Evolutionary conservation across 2,113 vertebrate species (phyloP).

Genomic region (Oxygymnocypris stewartii): DNA sequence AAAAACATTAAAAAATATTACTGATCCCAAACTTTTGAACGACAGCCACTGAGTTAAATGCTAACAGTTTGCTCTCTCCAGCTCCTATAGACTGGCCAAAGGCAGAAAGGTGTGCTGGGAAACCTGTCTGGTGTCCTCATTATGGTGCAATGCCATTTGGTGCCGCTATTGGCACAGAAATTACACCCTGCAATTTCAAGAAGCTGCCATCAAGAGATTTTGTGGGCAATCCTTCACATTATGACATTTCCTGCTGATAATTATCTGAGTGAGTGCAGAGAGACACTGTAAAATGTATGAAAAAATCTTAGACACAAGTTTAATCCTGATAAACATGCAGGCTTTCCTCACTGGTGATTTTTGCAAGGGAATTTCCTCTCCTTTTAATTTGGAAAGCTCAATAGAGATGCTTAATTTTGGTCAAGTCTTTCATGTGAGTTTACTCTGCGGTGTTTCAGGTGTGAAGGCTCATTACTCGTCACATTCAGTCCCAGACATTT

Average conservation of each 20-base stretch:
- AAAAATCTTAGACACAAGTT: conserved; percentile 15
- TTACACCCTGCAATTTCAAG: not conserved
- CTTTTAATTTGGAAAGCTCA: conserved; percentile 51
- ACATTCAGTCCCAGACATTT: conserved; percentile 39
- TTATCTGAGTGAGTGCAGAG: not conserved
- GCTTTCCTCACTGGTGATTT: conserved; percentile 24
- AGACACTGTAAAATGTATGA: not conserved
- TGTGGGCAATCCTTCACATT: not conserved
- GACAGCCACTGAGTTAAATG: too few species aligned
- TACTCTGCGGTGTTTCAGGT: conserved; percentile 47
- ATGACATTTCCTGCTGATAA: conserved; percentile 24
- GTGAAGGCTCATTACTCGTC: conserved; percentile 60
- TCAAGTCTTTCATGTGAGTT: conserved; percentile 60
- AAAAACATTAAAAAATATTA: too few species aligned
- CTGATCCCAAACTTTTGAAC: too few species aligned
- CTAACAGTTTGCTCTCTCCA: not conserved
- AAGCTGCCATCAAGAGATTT: not conserved
- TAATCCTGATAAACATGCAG: conserved; percentile 3
- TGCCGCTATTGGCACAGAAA: not conserved
- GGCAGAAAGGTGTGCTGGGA: not conserved
- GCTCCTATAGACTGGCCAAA: not conserved
- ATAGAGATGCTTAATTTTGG: conserved; percentile 60
- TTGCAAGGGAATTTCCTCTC: conserved; percentile 63
- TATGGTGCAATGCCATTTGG: not conserved
- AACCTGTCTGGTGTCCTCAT: not conserved